Evolutionary conservation across 2,113 vertebrate genomes (phyloP), one percentile per base, ranked within the genome.

Genomic region (Austrofundulus limnaeus): DNA sequence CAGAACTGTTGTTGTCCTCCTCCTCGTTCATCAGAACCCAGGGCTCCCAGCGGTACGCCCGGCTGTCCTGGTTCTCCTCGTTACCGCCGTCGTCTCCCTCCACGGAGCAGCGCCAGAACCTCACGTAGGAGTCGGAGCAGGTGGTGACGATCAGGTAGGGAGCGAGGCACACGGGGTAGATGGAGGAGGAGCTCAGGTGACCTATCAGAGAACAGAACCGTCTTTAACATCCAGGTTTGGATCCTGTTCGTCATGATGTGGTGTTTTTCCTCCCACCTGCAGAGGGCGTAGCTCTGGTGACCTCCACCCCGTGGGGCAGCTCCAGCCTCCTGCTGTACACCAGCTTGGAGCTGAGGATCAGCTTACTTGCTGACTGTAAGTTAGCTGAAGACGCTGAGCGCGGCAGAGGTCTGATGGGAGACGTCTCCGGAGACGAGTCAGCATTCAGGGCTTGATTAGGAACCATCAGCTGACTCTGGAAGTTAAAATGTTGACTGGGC

Each of bases 101-200:
- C 41, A 96, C 90, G n/a, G 82, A 89, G 54, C 97, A 99, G 25
- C 87, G 95, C 97, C 97, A 99, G 88, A 99, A 99, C 0, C 96
- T 90, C 48, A 99, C 96, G 41, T 88, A 93, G 80, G 95, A 94
- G 83, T 99, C 97, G 0, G 97, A 98, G 83, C 97, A 99, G 15
- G 96, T 94, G 0, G 97, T 98, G n/a, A 98, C 97, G 31, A 99
- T 93, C 87, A 99, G 86, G 69, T 99, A 98, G 0, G 97, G 97
- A 20, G 97, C 97, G 77, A 99, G 93, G 85, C 97, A 99, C 50
- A 98, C 97, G 0, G 97, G 97, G 75, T 99, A 99, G 88, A 99
- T 99, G 1, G 97, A 98, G 15, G 97, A 99, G 75, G 97, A 98
- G 75, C 97, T 99, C 72, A 99, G 90, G 71, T 99, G 97, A 63